A percentile compares a stretch with the other conserved stretches of the same genome.
phyloP scores from a whole-genome alignment of 2,797 vertebrate species.

The Catharus ustulatus region DNA sequence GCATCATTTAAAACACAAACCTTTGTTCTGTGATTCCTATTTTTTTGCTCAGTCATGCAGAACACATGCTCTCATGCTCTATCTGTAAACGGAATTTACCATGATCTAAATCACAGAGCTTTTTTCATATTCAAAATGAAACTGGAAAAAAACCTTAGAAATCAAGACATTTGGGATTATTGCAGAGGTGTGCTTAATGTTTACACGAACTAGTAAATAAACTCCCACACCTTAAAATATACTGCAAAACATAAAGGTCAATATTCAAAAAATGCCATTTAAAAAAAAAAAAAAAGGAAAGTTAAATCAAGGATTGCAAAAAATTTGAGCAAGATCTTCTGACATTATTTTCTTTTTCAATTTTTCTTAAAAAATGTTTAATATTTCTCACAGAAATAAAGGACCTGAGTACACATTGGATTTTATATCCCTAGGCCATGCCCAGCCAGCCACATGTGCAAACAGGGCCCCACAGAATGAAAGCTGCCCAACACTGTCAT shows the following conservation, averaged over 20 bases:
- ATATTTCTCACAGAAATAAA: background rate
- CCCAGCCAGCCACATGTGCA: background rate
- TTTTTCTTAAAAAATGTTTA: background rate
- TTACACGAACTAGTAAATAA: background rate
- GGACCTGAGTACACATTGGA: background rate
- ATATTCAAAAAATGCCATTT: background rate
- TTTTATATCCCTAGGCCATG: background rate
- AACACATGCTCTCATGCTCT: background rate
- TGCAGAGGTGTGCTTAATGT: background rate
- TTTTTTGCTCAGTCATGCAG: background rate
- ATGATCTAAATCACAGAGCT: background rate
- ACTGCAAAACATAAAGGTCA: background rate
- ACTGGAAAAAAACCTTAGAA: background rate
- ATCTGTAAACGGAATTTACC: background rate
- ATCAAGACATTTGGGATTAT: background rate
- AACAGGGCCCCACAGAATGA: background rate
- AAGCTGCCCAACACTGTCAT: background rate
- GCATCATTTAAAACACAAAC: background rate
- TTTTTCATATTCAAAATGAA: background rate
- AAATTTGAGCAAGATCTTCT: background rate
- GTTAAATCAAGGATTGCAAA: background rate
- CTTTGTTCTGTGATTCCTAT: background rate
- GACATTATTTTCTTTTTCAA: background rate
- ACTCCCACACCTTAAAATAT: rapidly evolving
- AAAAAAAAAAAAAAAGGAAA: background rate